Percentiles rank a stretch among this genome's conserved stretches.
phyloP scores from a whole-genome alignment of 2,797 vertebrate species.

The Oryzias sinensis region DNA sequence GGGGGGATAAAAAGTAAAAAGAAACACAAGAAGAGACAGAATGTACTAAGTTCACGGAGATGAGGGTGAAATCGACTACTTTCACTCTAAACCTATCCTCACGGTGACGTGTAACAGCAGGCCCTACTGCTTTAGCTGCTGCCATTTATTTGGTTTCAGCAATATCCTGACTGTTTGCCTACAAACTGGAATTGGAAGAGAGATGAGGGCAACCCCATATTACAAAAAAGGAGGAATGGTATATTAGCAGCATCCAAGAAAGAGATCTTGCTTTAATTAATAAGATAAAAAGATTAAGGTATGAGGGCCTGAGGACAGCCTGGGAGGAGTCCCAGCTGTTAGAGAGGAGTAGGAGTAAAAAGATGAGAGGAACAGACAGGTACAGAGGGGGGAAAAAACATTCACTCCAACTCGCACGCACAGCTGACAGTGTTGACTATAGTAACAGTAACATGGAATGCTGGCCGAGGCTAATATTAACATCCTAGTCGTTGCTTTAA shows the following conservation, averaged over 20 bases:
- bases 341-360: constrained; percentile 34
- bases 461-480: constrained; percentile 79
- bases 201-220: constrained; percentile 36
- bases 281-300: constrained; percentile 9
- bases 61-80: constrained; percentile 10
- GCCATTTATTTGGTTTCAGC: constrained; percentile 56
- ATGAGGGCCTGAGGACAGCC: constrained; percentile 3
- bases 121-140: constrained; percentile 41
- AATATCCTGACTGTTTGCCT: constrained; percentile 40
- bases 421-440: constrained; percentile 77
- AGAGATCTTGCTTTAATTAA: constrained; percentile 17
- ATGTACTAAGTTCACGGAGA: constrained; percentile 21
- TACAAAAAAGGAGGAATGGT: constrained; percentile 15
- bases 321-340: constrained; percentile 50
- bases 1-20: constrained; percentile 12
- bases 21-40: constrained; percentile 6
- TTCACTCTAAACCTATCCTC: constrained; percentile 31
- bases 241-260: constrained; percentile 19
- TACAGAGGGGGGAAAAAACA: constrained; percentile 33
- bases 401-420: constrained; percentile 23
- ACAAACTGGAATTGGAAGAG: constrained; percentile 25
- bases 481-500: constrained; percentile 54
- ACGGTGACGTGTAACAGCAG: constrained; percentile 41
- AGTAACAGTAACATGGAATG: constrained; percentile 75
- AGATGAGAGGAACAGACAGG: constrained; percentile 54